phyloP scores from a whole-genome alignment of 2,888 invertebrate genomes.

The Hartigia nigra region DNA sequence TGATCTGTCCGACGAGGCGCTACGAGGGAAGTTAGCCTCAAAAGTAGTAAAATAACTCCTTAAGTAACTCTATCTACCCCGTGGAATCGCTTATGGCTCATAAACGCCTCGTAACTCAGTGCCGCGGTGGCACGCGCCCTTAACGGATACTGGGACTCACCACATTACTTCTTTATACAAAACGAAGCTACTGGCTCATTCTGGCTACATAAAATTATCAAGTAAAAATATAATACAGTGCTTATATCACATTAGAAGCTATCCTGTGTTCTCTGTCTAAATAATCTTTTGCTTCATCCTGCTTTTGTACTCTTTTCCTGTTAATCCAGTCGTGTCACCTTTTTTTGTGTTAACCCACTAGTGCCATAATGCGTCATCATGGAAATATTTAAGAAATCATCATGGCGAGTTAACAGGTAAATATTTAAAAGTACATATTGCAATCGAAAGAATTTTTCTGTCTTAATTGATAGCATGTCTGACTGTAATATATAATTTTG shows the following conservation, averaged over 20 bases:
- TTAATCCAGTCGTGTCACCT: neutral
- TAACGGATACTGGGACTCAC: conserved; percentile 20
- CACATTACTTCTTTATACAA: neutral
- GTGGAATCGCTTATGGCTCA: conserved; percentile 63
- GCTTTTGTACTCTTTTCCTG: neutral
- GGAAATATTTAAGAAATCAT: neutral
- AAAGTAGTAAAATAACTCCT: conserved; percentile 58
- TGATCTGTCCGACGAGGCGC: conserved; percentile 56
- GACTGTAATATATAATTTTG: neutral
- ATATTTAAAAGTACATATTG: neutral
- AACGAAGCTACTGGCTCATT: neutral
- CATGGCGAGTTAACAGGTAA: neutral
- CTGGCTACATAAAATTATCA: neutral
- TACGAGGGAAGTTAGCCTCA: conserved; percentile 36
- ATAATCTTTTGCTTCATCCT: neutral
- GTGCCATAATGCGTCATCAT: neutral
- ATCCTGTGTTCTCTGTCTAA: neutral
- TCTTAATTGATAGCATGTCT: neutral
- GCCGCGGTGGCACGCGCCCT: conserved; percentile 55
- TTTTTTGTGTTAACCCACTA: neutral
- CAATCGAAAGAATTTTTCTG: neutral
- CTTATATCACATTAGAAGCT: neutral
- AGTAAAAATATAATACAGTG: neutral
- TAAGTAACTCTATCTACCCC: conserved; percentile 60
- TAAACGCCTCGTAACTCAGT: conserved; percentile 64